Conservation (phyloP, 2,888 invertebrate species). For the Eilema caniola region DNA sequence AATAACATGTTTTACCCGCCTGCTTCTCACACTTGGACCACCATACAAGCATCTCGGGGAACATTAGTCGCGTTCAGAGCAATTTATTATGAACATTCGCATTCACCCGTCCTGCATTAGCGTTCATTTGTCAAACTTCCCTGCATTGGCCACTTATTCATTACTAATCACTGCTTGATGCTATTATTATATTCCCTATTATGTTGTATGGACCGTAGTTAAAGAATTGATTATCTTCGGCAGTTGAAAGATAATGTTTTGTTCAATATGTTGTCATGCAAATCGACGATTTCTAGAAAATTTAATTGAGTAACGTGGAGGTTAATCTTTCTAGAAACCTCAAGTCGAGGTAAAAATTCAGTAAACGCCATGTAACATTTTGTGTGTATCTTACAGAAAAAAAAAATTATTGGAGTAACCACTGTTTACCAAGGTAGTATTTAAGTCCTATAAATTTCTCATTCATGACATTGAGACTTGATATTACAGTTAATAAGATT, state of each 20-base stretch:
- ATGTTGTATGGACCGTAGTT: constrained; percentile 19
- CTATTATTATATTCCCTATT: constrained; percentile 37
- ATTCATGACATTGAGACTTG: too few relatives aligned
- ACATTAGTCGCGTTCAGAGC: constrained; percentile 45
- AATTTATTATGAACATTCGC: constrained; percentile 61
- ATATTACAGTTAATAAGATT: too few relatives aligned
- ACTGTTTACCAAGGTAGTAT: too few relatives aligned
- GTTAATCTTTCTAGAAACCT: neutral
- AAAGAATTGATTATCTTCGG: constrained; percentile 4
- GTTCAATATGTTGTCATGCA: neutral
- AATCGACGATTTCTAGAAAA: neutral
- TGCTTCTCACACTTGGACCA: constrained; percentile 23
- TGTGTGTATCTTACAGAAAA: too few relatives aligned
- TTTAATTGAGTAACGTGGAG: neutral
- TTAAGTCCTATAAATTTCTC: too few relatives aligned
- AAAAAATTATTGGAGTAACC: too few relatives aligned
- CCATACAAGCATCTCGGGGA: constrained; percentile 32
- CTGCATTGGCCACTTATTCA: constrained; percentile 29
- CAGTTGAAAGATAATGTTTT: neutral
- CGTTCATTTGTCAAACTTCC: constrained; percentile 59
- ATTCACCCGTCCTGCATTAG: constrained; percentile 51
- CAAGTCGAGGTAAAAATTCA: too few relatives aligned
- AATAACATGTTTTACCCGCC: neutral
- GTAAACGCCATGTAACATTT: too few relatives aligned
- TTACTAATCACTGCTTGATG: constrained; percentile 39